These are phyloP conservation scores for Lucinisca nassula DNA, from an alignment of 2,888 invertebrate genomes.

Conservation along the genomic window DNA sequence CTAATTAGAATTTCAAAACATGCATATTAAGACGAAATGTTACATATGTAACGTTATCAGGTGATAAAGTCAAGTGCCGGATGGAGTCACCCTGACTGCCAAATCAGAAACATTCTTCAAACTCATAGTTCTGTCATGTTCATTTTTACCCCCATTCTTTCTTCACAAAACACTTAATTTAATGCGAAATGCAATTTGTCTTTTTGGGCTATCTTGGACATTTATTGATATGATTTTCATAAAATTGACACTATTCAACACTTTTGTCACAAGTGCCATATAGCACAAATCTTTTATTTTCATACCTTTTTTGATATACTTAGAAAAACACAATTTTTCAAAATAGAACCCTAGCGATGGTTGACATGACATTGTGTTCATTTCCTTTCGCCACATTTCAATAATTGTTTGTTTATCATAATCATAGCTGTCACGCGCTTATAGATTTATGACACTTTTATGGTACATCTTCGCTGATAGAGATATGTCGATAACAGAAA, in stretches of 20 bases:
- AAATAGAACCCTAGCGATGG: not conserved
- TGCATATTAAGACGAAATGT: no score
- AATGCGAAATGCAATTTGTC: slow-evolving; percentile 2
- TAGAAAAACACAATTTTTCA: slow-evolving; percentile 5
- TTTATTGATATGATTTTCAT: not conserved
- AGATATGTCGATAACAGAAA: not conserved
- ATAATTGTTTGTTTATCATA: slow-evolving; percentile 13
- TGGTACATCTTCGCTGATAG: not conserved
- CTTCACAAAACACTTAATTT: no score
- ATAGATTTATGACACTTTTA: slow-evolving; percentile 9
- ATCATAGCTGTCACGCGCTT: not conserved
- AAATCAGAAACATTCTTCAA: no score
- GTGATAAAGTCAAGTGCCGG: no score
- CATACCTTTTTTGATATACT: not conserved
- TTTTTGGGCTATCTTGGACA: not conserved
- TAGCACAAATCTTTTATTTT: not conserved
- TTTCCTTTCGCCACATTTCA: not conserved
- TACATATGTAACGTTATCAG: no score
- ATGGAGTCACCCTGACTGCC: no score
- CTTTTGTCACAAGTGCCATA: not conserved
- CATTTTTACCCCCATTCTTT: no score
- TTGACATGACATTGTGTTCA: slow-evolving; percentile 17
- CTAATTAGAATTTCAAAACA: no score
- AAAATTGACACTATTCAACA: not conserved
- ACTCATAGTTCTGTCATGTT: no score